phyloP scores from a whole-genome alignment of 2,113 vertebrate genomes.

The Passer montanus region DNA sequence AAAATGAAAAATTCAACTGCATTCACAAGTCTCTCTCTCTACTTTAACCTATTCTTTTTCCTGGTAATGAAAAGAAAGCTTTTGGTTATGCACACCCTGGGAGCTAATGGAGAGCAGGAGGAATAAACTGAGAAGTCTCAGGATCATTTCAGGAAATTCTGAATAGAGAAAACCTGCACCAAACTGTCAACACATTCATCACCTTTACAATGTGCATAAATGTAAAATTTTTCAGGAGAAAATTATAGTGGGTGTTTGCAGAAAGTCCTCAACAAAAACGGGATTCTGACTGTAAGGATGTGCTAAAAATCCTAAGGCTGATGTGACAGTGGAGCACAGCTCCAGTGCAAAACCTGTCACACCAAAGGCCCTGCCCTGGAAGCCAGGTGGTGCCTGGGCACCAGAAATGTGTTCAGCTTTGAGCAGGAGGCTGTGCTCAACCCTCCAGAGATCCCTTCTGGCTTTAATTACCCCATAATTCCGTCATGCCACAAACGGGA shows the following conservation, averaged over 20 bases:
- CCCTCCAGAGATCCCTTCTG: neutral
- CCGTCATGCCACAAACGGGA: neutral
- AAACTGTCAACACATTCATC: neutral
- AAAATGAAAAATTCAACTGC: constrained; percentile 22
- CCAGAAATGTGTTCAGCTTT: neutral
- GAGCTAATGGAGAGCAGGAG: neutral
- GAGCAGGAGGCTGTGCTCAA: neutral
- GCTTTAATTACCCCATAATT: neutral
- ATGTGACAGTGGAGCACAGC: neutral
- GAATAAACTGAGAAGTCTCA: neutral
- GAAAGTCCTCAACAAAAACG: neutral
- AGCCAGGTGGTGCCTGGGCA: neutral
- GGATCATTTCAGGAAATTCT: neutral
- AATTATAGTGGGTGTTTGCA: neutral
- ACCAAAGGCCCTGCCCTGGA: neutral
- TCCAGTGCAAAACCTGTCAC: rapidly evolving
- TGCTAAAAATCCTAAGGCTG: neutral
- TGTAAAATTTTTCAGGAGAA: neutral
- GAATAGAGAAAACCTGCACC: neutral
- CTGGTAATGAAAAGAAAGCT: neutral
- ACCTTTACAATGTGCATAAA: neutral
- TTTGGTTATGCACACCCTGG: neutral
- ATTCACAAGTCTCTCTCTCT: neutral
- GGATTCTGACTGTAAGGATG: neutral
- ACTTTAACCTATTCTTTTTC: neutral